Evolutionary conservation across 2,888 invertebrate species (phyloP).

Genomic region (Sarcophaga variegata): DNA sequence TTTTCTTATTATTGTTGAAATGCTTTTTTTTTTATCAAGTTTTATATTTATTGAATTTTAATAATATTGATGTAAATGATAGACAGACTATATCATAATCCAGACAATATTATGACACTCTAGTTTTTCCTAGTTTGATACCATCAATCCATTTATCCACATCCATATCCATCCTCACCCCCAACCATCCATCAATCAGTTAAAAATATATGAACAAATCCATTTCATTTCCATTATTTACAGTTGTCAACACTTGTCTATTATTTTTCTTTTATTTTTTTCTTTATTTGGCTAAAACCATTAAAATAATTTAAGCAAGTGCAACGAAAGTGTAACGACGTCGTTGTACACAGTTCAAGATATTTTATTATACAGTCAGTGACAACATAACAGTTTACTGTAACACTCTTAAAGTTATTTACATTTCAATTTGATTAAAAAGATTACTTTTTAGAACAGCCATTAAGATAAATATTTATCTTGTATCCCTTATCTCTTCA

Average conservation of each 20-base stretch:
- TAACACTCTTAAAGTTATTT: background rate
- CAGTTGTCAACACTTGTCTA: conserved; percentile 39
- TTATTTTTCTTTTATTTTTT: background rate
- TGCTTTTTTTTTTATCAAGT: too few relatives aligned
- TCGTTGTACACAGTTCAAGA: background rate
- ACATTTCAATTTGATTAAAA: too few relatives aligned
- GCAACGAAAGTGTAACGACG: background rate
- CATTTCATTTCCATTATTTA: conserved; percentile 13
- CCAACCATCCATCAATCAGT: conserved; percentile 19
- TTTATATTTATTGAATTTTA: too few relatives aligned
- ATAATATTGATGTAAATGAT: background rate
- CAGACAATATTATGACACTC: background rate
- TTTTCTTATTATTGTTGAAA: too few relatives aligned
- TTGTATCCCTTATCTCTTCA: too few relatives aligned
- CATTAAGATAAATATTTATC: too few relatives aligned
- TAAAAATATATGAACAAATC: conserved; percentile 2
- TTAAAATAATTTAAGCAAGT: conserved; percentile 14
- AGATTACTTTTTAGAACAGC: too few relatives aligned
- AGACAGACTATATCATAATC: background rate
- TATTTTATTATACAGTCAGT: background rate
- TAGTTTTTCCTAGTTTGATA: background rate
- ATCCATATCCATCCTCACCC: background rate
- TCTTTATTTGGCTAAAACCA: background rate
- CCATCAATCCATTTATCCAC: too few relatives aligned
- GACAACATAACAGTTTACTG: background rate